Evolutionary conservation across 2,888 invertebrate species (phyloP), one percentile per base, ranked within the genome.

Genomic region (Drosophila mimica): DNA sequence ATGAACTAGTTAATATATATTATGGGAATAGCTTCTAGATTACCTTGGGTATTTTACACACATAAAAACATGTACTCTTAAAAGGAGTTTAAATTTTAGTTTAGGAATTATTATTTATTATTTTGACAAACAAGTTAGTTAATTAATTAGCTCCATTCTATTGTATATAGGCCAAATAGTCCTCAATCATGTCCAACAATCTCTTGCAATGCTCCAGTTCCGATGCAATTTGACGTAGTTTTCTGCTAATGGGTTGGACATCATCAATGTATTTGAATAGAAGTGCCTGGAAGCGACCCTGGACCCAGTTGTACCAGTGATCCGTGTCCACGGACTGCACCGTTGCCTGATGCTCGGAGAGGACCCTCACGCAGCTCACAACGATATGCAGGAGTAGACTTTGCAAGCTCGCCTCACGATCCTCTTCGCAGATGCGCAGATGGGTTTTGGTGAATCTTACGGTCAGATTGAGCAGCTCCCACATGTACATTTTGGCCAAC

Each of bases 301-400:
- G 30, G 0, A 85, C 59, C 76, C 79, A 83, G 6, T 83, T 15
- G 56, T 48, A 66, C 87, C 89, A 89, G 48, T 69, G 76, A 4
- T 79, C 69, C 1, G 40, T 33, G 0, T 5, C 3, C 36, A 8
- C 25, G 4, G 13, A 8, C 15, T 58, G 40, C 20, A 11, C 17
- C 0, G 17, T 9, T n/a, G 38, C 3, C 13, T 65, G 49, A 13
- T 82, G 80, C 4, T 59, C 53, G 0, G 38, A 1, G 0, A 85
- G 40, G 0, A 33, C 57, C n/a, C 58, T 62, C 0, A 58, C 40
- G 4, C 69, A 75, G 3, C 40, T 51, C 4, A 72, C 48, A 1
- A 81, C 34, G 2, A 76, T 51, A 3, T 70, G 31, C 13, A 83
- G n/a, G 3, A 89, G 59, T 0, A 89, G 49, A 4, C 15, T 13